Evolutionary conservation across 1,140 invertebrate species (phyloP).

Genomic region (Saccostrea glomerata): DNA sequence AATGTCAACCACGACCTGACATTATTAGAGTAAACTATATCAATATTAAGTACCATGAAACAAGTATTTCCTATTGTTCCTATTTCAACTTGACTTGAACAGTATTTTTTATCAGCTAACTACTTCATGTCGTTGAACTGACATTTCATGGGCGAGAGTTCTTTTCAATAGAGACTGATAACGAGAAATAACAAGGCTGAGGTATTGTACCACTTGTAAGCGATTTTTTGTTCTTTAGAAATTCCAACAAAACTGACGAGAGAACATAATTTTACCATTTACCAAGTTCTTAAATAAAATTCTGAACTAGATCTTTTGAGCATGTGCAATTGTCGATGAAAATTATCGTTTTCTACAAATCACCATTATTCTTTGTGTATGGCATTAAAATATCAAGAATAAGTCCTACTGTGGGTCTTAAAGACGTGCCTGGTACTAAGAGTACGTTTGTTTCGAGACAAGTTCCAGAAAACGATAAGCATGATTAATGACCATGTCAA

Average conservation of each 20-base stretch:
- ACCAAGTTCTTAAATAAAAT: neutral
- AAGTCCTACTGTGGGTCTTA: neutral
- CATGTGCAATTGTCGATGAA: neutral
- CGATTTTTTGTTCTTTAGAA: neutral
- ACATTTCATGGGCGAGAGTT: constrained; percentile 7
- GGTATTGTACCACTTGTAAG: neutral
- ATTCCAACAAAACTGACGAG: neutral
- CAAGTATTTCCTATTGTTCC: neutral
- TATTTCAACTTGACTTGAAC: neutral
- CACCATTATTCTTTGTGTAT: neutral
- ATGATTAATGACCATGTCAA: neutral
- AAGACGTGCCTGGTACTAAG: neutral
- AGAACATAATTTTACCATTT: constrained; percentile 2
- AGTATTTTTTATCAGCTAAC: constrained; percentile 4
- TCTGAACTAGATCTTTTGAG: neutral
- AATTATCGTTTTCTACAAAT: constrained; percentile 9
- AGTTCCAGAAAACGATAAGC: neutral
- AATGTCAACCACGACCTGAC: neutral
- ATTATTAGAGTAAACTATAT: neutral
- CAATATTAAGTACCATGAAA: neutral
- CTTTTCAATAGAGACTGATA: neutral
- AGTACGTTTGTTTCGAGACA: neutral
- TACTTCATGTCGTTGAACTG: neutral
- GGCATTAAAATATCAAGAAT: neutral
- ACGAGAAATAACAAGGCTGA: neutral